Base-by-base conservation (phyloP, 2,113 vertebrate genomes). In the Elanoides forficatus region DNA sequence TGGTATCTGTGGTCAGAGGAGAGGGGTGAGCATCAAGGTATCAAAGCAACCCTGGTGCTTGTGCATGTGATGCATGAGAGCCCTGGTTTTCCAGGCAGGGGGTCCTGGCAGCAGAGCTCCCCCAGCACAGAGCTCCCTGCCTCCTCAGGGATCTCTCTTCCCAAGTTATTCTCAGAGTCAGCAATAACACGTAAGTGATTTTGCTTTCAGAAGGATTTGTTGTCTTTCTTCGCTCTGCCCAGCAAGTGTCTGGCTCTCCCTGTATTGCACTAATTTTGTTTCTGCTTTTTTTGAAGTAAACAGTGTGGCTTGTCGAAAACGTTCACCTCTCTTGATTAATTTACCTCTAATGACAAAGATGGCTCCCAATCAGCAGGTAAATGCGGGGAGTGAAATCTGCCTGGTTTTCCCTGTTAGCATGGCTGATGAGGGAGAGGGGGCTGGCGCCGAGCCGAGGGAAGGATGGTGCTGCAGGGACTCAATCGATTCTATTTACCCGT, bases 401-500 rank as follows among this genome's bases (percentile, higher is more conserved):
- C 78, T 10, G 50, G 9, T 79, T 89, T 60, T 38, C 90, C 90
- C 90, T 66, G 94, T 95, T 95, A 93, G 73, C 58, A 43, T 32
- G 90, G 89, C 86, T 93, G 94, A 90, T 78, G 88, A 94, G 83
- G 89, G 86, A 94, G 95, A 58, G 66, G 73, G 52, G 71, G 63
- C 74, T 52, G 82, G 30, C 4, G 29, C 74, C 0, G 4, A 81
- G 91, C 82, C 2, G 43, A 66, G 90, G 81, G 65, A 79, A 43
- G 89, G 52, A 59, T 1, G 20, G 29, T 52, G 81, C 86, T 72
- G 93, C 87, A 40, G 72, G 91, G 63, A 78, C 80, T 82, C 53
- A 7, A 96, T 97, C 96, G 73, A 97, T 99, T 98, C 97, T 97
- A 98, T 98, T 99, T 98, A 98, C 98, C 98, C 98, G 4, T 98